Conservation (phyloP, 2,797 vertebrate species). For the Alectoris magna region DNA sequence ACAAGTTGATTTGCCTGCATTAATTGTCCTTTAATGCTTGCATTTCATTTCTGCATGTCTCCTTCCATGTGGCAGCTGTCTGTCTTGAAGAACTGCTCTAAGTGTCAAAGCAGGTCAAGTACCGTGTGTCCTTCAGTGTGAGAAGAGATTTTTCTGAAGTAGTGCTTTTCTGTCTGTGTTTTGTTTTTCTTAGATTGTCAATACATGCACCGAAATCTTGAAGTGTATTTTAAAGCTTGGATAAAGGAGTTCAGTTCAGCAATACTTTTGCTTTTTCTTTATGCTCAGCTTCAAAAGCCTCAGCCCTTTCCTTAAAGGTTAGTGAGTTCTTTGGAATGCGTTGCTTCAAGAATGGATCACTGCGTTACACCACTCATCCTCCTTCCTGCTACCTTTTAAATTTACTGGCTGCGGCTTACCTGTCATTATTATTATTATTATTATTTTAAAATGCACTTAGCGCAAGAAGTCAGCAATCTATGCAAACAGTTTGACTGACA, state of each 20-base stretch:
- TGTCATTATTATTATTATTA: not conserved
- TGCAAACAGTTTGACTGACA: not conserved
- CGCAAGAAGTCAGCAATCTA: not conserved
- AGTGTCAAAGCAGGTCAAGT: not conserved
- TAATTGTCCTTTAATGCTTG: not conserved
- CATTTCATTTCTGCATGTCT: not conserved
- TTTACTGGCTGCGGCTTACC: not conserved
- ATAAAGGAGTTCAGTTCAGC: not conserved
- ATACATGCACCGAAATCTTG: not conserved
- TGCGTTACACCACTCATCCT: not conserved
- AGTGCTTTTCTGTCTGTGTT: not conserved
- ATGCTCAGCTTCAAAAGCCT: accelerated
- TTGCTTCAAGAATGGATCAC: not conserved
- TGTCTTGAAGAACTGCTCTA: not conserved
- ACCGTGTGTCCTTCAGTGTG: not conserved
- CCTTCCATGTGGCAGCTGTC: not conserved
- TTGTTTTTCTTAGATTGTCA: not conserved
- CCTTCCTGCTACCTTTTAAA: not conserved
- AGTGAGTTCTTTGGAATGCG: not conserved
- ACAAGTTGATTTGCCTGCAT: not conserved
- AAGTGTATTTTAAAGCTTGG: not conserved
- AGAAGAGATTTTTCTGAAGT: not conserved
- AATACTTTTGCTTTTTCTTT: not conserved
- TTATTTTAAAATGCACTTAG: not conserved
- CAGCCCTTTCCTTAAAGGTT: not conserved